These are phyloP conservation scores for Bos taurus DNA, from an alignment of 2,113 vertebrate genomes.

Conservation along the genomic window DNA sequence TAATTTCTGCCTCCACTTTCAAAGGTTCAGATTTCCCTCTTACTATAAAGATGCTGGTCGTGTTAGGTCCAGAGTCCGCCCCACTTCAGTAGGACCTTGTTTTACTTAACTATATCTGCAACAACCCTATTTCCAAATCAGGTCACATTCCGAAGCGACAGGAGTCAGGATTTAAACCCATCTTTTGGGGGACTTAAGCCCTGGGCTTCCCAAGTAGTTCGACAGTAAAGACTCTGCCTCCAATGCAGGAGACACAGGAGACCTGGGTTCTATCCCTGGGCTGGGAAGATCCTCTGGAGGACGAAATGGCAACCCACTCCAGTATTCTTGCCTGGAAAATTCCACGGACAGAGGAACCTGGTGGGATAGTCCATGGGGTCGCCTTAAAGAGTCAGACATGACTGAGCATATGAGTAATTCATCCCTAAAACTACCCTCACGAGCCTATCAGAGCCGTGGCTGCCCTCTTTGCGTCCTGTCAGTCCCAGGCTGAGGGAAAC, in stretches of 20 bases:
- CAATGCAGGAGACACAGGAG: not conserved
- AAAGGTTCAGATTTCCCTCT: not conserved
- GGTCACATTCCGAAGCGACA: not conserved
- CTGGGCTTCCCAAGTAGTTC: not conserved
- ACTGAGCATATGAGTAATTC: not conserved
- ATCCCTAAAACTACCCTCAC: rapidly evolving
- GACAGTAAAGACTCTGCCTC: not conserved
- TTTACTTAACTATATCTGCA: not conserved
- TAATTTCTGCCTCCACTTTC: not conserved
- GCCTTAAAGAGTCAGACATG: not conserved
- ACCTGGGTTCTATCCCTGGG: not conserved
- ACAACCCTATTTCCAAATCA: not conserved
- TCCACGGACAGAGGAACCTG: not conserved
- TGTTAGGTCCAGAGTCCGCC: no score
- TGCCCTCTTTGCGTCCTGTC: not conserved
- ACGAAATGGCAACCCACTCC: not conserved
- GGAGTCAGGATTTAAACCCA: not conserved
- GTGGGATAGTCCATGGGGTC: not conserved
- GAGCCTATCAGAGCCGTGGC: not conserved
- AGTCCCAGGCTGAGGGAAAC: not conserved
- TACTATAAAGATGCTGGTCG: not conserved
- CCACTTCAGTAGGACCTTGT: not conserved
- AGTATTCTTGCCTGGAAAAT: not conserved
- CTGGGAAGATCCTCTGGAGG: not conserved
- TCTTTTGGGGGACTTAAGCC: not conserved